Evolutionary conservation across 1,140 invertebrate genomes (phyloP).

Genomic region (Magallana ariakensis): DNA sequence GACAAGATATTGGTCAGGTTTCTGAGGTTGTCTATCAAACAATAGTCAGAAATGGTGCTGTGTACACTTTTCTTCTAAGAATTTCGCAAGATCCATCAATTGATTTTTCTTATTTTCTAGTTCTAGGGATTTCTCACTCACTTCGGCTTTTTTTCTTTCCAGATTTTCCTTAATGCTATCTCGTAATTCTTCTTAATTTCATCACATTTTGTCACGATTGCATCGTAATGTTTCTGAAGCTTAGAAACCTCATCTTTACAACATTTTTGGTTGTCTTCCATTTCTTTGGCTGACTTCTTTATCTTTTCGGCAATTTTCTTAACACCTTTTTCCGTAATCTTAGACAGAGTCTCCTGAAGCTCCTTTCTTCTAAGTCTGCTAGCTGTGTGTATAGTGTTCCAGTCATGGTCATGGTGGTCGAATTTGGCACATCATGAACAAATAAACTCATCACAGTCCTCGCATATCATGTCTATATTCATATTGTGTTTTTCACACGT

Average conservation of each 20-base stretch:
- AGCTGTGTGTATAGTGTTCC: no score
- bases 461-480: no score
- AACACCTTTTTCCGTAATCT: background rate
- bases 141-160: background rate
- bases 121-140: background rate
- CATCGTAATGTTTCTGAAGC: background rate
- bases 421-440: no score
- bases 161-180: background rate
- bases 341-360: background rate
- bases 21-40: slow-evolving; percentile 1
- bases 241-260: no score
- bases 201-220: background rate
- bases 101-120: background rate
- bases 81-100: background rate
- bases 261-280: no score
- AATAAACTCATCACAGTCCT: no score
- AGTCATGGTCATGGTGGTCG: no score
- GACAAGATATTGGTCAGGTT: background rate
- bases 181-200: background rate
- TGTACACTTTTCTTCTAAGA: background rate
- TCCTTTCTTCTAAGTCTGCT: no score
- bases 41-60: background rate
- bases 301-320: background rate
- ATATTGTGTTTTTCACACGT: no score
- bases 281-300: no score